A percentile compares a stretch with the other conserved stretches of the same genome.
Evolutionary conservation across 2,797 vertebrate species (phyloP).

Genomic region (Siniperca scherzeri): DNA sequence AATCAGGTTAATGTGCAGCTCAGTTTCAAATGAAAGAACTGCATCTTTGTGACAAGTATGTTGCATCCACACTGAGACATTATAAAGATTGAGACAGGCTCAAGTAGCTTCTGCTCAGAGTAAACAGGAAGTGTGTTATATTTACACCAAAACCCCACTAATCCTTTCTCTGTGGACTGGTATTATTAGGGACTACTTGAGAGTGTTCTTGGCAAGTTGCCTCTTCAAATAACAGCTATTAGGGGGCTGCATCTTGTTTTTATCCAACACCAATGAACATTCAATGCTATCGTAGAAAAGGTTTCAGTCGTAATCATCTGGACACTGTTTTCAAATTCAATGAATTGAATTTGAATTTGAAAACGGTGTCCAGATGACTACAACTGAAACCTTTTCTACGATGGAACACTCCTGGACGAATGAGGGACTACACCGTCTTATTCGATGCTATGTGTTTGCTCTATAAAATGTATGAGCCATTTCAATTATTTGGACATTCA

Average conservation of each 20-base stretch:
- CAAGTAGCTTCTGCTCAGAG: conserved; percentile 51
- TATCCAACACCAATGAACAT: conserved; percentile 25
- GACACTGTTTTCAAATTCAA: too few species aligned
- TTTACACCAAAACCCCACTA: conserved; percentile 74
- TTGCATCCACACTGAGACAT: conserved; percentile 36
- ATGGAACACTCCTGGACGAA: too few species aligned
- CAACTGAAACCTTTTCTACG: too few species aligned
- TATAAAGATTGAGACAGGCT: conserved; percentile 35
- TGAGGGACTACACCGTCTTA: too few species aligned
- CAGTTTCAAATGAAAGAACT: conserved; percentile 18
- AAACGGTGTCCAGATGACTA: too few species aligned
- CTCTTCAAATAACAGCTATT: conserved; percentile 64
- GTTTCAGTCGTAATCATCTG: too few species aligned
- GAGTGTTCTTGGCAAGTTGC: conserved; percentile 58
- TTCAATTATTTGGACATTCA: conserved; percentile 37
- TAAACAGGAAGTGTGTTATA: conserved; percentile 78
- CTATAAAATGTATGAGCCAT: conserved; percentile 20
- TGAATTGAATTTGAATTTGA: too few species aligned
- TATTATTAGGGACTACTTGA: conserved; percentile 63
- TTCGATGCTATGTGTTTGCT: conserved; percentile 1
- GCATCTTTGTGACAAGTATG: conserved; percentile 22
- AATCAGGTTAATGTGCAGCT: background rate
- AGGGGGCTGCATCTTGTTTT: conserved; percentile 47
- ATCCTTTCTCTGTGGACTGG: conserved; percentile 71
- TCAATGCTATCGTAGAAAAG: too few species aligned